Evolutionary conservation across 2,797 vertebrate genomes (phyloP).

Genomic region (Remorina albescens): DNA sequence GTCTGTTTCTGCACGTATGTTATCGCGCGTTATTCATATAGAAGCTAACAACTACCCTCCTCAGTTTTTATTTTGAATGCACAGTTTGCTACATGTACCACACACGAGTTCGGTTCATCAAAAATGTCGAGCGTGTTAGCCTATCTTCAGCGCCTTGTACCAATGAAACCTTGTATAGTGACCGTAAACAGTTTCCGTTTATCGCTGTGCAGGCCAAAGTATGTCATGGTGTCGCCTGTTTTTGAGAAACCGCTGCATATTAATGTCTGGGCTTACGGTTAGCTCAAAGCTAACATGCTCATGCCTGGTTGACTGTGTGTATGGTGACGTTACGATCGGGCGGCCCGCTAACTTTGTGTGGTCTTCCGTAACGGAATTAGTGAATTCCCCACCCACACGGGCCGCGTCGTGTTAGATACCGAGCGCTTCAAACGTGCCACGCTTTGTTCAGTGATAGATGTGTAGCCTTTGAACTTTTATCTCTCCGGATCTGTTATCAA

Average conservation of each 20-base stretch:
- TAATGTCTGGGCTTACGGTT: not conserved
- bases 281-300: constrained; percentile 29
- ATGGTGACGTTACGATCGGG: not conserved
- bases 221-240: rapidly evolving
- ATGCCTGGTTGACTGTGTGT: rapidly evolving
- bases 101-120: not conserved
- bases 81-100: rapidly evolving
- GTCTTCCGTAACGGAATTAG: rapidly evolving
- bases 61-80: constrained; percentile 52
- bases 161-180: rapidly evolving
- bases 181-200: rapidly evolving
- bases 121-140: not conserved
- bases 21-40: rapidly evolving
- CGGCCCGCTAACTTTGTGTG: not conserved
- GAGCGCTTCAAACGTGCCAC: not conserved
- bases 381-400: not conserved
- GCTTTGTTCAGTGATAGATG: not conserved
- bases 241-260: rapidly evolving
- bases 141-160: rapidly evolving
- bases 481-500: too few relatives aligned
- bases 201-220: rapidly evolving
- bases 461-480: not conserved
- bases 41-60: rapidly evolving
- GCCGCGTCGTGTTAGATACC: rapidly evolving
- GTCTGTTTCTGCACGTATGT: rapidly evolving